Percentiles rank a stretch among this genome's conserved stretches.
These are phyloP conservation scores for Oncorhynchus keta DNA, from an alignment of 2,113 vertebrate genomes.

Conservation along the genomic window DNA sequence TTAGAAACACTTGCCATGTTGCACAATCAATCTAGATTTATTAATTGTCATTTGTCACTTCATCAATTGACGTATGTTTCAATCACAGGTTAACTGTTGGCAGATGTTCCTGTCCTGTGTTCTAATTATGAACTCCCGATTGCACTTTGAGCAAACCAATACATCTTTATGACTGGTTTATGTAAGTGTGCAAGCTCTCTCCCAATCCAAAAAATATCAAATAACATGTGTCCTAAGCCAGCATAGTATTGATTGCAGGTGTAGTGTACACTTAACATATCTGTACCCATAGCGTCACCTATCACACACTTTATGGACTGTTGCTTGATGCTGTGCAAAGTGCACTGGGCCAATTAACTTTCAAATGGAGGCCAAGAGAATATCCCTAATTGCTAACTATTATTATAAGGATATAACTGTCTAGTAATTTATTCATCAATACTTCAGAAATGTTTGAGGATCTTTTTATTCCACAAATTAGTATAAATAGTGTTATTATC, in stretches of 20 bases:
- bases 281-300: neutral
- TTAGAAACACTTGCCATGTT: neutral
- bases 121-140: neutral
- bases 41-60: too few species aligned
- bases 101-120: constrained; percentile 5
- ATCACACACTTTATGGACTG: neutral
- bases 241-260: neutral
- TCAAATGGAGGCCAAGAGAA: neutral
- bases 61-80: neutral
- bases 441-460: neutral
- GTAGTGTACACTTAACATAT: neutral
- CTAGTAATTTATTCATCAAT: neutral
- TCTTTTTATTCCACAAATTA: neutral
- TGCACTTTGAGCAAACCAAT: neutral
- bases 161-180: constrained; percentile 29
- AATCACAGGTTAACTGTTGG: neutral
- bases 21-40: neutral
- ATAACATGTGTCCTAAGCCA: neutral
- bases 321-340: neutral
- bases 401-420: neutral
- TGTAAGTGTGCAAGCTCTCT: constrained; percentile 6
- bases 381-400: neutral
- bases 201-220: neutral
- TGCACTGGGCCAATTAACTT: neutral
- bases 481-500: too few species aligned